Percentiles rank a stretch among this genome's conserved stretches.
phyloP scores from a whole-genome alignment of 2,113 vertebrate genomes.

The Dinomys branickii region DNA sequence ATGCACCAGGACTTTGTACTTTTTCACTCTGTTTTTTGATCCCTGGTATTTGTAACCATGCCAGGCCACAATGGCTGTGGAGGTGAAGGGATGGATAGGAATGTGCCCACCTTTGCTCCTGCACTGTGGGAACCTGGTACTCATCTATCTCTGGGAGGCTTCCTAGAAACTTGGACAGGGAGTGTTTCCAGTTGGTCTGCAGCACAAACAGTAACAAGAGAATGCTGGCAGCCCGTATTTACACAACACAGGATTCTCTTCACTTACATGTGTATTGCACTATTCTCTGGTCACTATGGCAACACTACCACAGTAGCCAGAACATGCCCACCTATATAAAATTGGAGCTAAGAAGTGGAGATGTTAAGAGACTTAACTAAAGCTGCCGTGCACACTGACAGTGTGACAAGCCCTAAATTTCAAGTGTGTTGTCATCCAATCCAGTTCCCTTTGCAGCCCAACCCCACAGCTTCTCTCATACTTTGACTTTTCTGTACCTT shows the following conservation, averaged over 20 bases:
- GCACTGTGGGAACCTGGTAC: accelerated
- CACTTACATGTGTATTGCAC: not conserved
- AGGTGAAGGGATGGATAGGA: accelerated
- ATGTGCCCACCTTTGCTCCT: accelerated
- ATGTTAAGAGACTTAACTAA: not conserved
- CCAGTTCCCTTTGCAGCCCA: not conserved
- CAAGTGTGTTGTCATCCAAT: not conserved
- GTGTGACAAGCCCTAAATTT: accelerated
- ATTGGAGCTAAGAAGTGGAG: not conserved
- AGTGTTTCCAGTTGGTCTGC: accelerated
- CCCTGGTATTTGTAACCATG: accelerated
- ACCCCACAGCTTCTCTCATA: accelerated
- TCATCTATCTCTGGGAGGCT: accelerated
- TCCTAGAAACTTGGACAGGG: not conserved
- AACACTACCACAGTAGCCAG: not conserved
- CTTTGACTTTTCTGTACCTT: not conserved
- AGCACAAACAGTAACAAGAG: not conserved
- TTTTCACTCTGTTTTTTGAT: not conserved
- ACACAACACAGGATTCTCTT: not conserved
- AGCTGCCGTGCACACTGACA: accelerated
- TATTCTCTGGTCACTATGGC: constrained; percentile 40
- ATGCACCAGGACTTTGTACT: not conserved
- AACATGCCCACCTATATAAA: not conserved
- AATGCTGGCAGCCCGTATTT: accelerated
- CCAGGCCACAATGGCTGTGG: accelerated